These are phyloP conservation scores for Dendrolimus kikuchii DNA, from an alignment of 1,140 invertebrate species.

Conservation along the genomic window DNA sequence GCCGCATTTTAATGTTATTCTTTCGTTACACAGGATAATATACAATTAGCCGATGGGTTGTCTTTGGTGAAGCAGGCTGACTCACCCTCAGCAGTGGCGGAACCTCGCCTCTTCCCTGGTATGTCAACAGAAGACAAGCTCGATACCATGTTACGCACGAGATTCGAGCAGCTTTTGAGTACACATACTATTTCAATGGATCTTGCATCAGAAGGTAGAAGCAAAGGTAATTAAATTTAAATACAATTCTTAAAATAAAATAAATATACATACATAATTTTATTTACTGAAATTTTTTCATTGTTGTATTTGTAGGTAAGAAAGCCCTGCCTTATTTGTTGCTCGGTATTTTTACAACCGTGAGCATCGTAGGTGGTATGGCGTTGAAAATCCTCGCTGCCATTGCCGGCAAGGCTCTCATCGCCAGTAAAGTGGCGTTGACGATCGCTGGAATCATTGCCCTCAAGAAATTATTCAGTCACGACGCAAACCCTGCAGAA, in stretches of 20 bases:
- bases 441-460: slow-evolving; percentile 80
- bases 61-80: slow-evolving; percentile 73
- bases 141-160: slow-evolving; percentile 58
- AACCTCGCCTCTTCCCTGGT: slow-evolving; percentile 65
- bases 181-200: slow-evolving; percentile 67
- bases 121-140: slow-evolving; percentile 67
- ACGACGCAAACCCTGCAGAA: slow-evolving; percentile 72
- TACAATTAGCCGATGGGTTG: slow-evolving; percentile 73
- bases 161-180: slow-evolving; percentile 65
- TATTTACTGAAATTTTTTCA: not conserved
- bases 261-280: not conserved
- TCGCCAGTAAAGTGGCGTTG: slow-evolving; percentile 79
- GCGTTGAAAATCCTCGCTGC: slow-evolving; percentile 77
- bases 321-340: slow-evolving; percentile 73
- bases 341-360: slow-evolving; percentile 76
- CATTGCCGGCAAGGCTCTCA: slow-evolving; percentile 78
- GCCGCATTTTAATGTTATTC: slow-evolving; percentile 28
- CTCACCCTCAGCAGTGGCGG: slow-evolving; percentile 52
- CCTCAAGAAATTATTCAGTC: slow-evolving; percentile 79
- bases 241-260: not conserved
- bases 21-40: slow-evolving; percentile 65
- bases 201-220: slow-evolving; percentile 64
- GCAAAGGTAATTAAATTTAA: slow-evolving; percentile 48
- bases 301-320: slow-evolving; percentile 46
- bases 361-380: slow-evolving; percentile 73